Base-by-base conservation (phyloP, 2,888 invertebrate genomes). In the Drosophila suboccidentalis region DNA sequence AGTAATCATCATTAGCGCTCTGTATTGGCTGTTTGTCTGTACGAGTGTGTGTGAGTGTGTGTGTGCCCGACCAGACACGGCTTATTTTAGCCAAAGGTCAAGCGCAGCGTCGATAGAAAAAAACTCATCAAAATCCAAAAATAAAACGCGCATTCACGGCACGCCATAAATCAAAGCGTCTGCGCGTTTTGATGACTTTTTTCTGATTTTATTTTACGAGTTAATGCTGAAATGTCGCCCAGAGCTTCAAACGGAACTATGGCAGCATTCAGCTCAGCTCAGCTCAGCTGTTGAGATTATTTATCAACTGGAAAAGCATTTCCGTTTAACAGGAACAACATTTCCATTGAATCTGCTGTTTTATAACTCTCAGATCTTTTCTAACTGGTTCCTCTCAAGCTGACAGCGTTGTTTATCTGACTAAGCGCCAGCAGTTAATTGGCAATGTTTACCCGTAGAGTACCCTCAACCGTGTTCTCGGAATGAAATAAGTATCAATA, bases 1-100 rank as follows among this genome's bases (percentile, higher is more conserved):
- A 78, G 84, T 60, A 84, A 84, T 89, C 84, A 89, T 89, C 87
- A 89, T 84, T 87, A 84, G 78, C 62, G 55, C 47, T 57, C 63
- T 47, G 65, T 46, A 53, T 65, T 34, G 10, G 13, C 13, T 39
- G 54, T 71, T 26, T 57, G 32, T 49, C 1, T 60, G 43, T 51
- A 22, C 26, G 26, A 6, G 26, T 26, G 34, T 59, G 32, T 26
- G 29, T 59, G 32, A 39, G 1, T 59, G 41, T 51, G 22, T 63
- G 47, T 39, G 63, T 59, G 69, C 17, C 50, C 47, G 61, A 50
- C 75, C 88, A 84, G 84, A 83, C 83, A 58, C 65, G 71, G 68
- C 78, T 87, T 80, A 71, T 83, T 75, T 78, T 78, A 78, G 76
- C 71, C 67, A 84, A 89, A 89, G 84, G 89, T 84, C 89, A 89